A percentile compares a stretch with the other conserved stretches of the same genome.
These are phyloP conservation scores for Drosophila rubida DNA, from an alignment of 2,888 invertebrate species.

Conservation along the genomic window DNA sequence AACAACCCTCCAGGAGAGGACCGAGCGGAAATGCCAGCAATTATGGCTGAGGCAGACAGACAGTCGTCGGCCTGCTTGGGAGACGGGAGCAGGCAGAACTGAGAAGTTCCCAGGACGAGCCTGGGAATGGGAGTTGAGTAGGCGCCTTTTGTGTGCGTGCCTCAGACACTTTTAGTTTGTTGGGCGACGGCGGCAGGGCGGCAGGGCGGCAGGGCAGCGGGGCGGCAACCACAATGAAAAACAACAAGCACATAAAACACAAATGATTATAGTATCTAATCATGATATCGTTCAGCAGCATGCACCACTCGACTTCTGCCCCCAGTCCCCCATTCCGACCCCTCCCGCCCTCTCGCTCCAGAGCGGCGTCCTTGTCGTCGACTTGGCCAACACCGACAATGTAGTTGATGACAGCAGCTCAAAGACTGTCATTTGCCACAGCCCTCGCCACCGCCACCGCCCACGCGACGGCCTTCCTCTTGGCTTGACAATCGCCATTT, in stretches of 20 bases:
- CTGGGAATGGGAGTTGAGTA: background rate
- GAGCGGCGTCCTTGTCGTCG: slow-evolving; percentile 4
- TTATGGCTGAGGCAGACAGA: slow-evolving; percentile 51
- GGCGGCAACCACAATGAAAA: slow-evolving; percentile 62
- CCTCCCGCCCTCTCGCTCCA: background rate
- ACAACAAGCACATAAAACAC: slow-evolving; percentile 78
- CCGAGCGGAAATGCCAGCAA: slow-evolving; percentile 34
- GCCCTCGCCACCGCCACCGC: slow-evolving; percentile 34
- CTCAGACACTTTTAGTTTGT: slow-evolving; percentile 50
- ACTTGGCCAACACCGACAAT: slow-evolving; percentile 61
- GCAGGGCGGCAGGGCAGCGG: slow-evolving; percentile 37
- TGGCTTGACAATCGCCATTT: slow-evolving; percentile 11
- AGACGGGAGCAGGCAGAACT: background rate
- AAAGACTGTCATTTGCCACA: slow-evolving; percentile 73
- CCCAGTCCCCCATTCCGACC: background rate
- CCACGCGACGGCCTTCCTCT: slow-evolving; percentile 1
- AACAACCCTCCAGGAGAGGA: slow-evolving; percentile 6
- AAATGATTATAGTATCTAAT: slow-evolving; percentile 82
- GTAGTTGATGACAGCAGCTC: slow-evolving; percentile 79
- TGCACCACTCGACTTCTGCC: background rate
- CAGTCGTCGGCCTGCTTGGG: slow-evolving; percentile 36
- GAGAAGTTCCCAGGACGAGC: background rate
- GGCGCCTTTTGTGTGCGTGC: slow-evolving; percentile 52
- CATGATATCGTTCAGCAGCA: slow-evolving; percentile 68
- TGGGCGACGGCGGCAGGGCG: slow-evolving; percentile 49